Percentiles rank a stretch among this genome's conserved stretches.
Evolutionary conservation across 2,888 invertebrate genomes (phyloP).

Genomic region (Stenichneumon culpator): DNA sequence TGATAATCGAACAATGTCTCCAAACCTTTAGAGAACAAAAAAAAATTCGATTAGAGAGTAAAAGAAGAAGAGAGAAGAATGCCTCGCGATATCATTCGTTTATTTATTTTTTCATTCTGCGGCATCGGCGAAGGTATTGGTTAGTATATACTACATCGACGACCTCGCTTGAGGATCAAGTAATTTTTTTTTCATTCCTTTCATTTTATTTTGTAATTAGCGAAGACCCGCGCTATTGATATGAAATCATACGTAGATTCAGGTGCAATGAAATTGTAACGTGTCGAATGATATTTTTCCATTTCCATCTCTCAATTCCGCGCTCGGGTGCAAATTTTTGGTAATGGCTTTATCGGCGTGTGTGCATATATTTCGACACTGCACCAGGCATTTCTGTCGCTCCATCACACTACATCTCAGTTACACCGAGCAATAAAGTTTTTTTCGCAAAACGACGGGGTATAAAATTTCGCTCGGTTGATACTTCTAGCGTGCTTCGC

Average conservation of each 20-base stretch:
- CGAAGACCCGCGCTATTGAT: neutral
- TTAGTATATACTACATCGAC: neutral
- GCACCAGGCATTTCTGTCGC: neutral
- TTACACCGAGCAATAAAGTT: slow-evolving; percentile 15
- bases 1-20: slow-evolving; percentile 16
- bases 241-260: neutral
- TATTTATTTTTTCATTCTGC: slow-evolving; percentile 36
- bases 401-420: neutral
- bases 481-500: neutral
- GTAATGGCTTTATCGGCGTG: slow-evolving; percentile 2
- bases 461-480: slow-evolving; percentile 39
- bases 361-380: slow-evolving; percentile 25
- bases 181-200: slow-evolving; percentile 7
- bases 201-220: slow-evolving; percentile 26
- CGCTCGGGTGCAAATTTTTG: slow-evolving; percentile 21
- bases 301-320: neutral
- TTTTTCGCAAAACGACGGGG: slow-evolving; percentile 21
- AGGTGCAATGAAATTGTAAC: neutral
- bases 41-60: slow-evolving; percentile 45
- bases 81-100: slow-evolving; percentile 43
- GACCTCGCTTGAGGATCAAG: slow-evolving; percentile 1
- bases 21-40: slow-evolving; percentile 23
- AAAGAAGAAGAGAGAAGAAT: slow-evolving; percentile 51
- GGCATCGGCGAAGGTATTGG: slow-evolving; percentile 23
- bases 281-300: neutral